Base-by-base conservation (phyloP, 1,140 invertebrate genomes). In the Drosophila pectinifera region DNA sequence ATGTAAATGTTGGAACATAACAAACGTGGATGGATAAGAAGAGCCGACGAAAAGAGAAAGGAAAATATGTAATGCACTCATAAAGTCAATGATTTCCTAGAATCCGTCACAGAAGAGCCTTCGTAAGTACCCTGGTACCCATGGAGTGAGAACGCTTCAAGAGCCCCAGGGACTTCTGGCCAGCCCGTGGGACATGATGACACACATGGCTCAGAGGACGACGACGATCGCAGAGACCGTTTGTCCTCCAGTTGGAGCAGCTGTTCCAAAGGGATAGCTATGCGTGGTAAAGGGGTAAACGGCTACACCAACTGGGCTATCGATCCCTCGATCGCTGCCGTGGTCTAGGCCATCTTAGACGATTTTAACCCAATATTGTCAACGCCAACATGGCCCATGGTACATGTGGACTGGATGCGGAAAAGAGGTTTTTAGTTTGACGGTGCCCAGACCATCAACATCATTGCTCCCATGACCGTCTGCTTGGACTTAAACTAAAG, bases 241-340 rank as follows among this genome's bases (percentile, higher is more conserved):
- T 43, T 13, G 13, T 57, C 56, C 8, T 26, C 16, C 16, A 59
- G 56, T 62, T 62, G 39, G 20, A n/a, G 28, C 28, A 18, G 38
- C 34, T 16, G 26, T 26, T 16, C 14, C 18, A 7, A 18, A 14
- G 4, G 97, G 28, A 7, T 7, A 28, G 26, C 5, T 6, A 6
- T 6, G 5, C 26, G 26, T 26, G 88, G 95, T 97, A 8, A 97
- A 81, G 95, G 95, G 80, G 92, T 96, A 43, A 97, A 97, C 88
- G 96, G 96, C 1, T 97, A 97, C 92, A 97, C 96, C 0, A 97
- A 96, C 24, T 97, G 96, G 96, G 96, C 96, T 5, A 96, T 97
- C 78, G 96, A 96, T 4, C 92, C 97, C 4, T 96, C 96, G 73
- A 94, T 96, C 0, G 94, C 96, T 0, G 94, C 95, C 68, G 93